Percentiles rank a stretch among this genome's conserved stretches.
Conservation (phyloP, 2,888 invertebrate genomes). For the Cerastis rubricosa region DNA sequence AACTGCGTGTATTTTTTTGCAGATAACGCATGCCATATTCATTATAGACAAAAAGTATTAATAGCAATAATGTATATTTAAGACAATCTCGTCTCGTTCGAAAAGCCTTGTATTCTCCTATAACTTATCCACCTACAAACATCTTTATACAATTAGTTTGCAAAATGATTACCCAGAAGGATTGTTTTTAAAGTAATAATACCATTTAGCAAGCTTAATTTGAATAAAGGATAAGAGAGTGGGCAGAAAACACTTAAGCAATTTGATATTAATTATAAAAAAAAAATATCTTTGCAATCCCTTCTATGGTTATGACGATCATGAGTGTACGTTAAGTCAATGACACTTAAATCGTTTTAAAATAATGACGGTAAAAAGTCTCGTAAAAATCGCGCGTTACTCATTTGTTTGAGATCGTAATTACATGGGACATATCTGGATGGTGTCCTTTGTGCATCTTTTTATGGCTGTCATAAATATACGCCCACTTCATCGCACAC, state of each 20-base stretch:
- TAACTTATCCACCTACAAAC: conserved; percentile 54
- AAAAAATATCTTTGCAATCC: conserved; percentile 39
- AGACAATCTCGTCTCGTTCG: conserved; percentile 28
- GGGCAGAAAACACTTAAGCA: conserved; percentile 56
- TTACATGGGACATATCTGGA: conserved; percentile 74
- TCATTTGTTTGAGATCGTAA: conserved; percentile 68
- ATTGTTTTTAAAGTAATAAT: conserved; percentile 47
- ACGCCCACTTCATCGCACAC: conserved; percentile 75
- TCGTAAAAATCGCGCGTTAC: conserved; percentile 45
- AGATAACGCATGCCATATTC: conserved; percentile 19
- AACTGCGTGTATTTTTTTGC: conserved; percentile 43
- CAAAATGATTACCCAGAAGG: conserved; percentile 42
- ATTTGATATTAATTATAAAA: conserved; percentile 56
- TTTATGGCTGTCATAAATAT: conserved; percentile 84
- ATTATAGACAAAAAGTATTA: conserved; percentile 25
- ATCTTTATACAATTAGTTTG: conserved; percentile 41
- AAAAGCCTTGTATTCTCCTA: conserved; percentile 43
- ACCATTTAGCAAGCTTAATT: conserved; percentile 34
- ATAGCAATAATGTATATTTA: conserved; percentile 38
- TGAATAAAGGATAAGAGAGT: conserved; percentile 58
- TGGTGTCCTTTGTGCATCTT: conserved; percentile 80
- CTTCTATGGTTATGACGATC: conserved; percentile 47
- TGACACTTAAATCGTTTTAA: conserved; percentile 52
- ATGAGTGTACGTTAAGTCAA: conserved; percentile 54
- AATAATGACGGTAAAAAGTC: conserved; percentile 53